Percentiles rank a stretch among this genome's conserved stretches.
These are phyloP conservation scores for Eledone cirrhosa DNA, from an alignment of 2,888 invertebrate genomes.

Conservation along the genomic window DNA sequence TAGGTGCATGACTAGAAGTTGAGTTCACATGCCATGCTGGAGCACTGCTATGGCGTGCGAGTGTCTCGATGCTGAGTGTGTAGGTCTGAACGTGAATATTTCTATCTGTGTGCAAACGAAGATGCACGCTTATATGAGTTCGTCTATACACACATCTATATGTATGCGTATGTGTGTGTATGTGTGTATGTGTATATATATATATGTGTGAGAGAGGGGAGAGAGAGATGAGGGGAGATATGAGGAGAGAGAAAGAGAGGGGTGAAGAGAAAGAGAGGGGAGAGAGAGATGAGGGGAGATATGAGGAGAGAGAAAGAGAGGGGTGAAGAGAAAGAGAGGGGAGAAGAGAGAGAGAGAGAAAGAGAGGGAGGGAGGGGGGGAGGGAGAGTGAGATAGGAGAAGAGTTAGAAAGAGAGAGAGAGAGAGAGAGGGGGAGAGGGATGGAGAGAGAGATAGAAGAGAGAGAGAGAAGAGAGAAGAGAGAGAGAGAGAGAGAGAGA, in stretches of 20 bases:
- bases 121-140: not conserved
- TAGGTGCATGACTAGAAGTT: too few relatives aligned
- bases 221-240: not conserved
- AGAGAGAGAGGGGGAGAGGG: too few relatives aligned
- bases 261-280: not conserved
- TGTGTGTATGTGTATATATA: not conserved
- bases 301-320: not conserved
- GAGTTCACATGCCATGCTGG: too few relatives aligned
- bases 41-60: too few relatives aligned
- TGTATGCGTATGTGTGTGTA: not conserved
- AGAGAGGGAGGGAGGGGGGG: not conserved
- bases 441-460: too few relatives aligned
- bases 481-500: constrained; percentile 2
- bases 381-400: not conserved
- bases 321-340: not conserved
- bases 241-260: too few relatives aligned
- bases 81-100: not conserved
- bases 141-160: not conserved
- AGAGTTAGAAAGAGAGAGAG: too few relatives aligned
- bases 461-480: not conserved
- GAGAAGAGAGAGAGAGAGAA: not conserved
- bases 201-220: not conserved
- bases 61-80: too few relatives aligned
- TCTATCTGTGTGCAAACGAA: not conserved
- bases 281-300: not conserved